Evolutionary conservation across 2,888 invertebrate genomes (phyloP), one percentile per base, ranked within the genome.

Genomic region (Sarcophaga variegata): DNA sequence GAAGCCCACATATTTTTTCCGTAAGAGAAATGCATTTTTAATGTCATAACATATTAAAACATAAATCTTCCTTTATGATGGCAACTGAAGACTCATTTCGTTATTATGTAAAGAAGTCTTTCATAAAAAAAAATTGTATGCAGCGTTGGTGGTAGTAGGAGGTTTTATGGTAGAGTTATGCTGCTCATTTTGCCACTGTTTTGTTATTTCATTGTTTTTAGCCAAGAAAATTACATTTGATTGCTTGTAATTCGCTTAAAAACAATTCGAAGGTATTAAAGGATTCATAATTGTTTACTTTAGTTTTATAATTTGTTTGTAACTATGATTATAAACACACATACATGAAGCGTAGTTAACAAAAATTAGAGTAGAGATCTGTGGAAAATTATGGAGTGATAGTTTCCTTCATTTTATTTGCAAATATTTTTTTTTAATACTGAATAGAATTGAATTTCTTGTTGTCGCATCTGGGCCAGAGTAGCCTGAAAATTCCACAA

Each of bases 51-150:
- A 54, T 54, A 17, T 54, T 2, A 12, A 49, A 63, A 75, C 79
- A 75, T 75, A 59, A 70, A 70, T 84, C 49, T 72, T 27, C 70
- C 17, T 54, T 54, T 54, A 54, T 54, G 5, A 54, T 54, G 17
- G 5, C 17, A 54, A 54, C 12, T 54, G 6, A 54, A 14, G 12
- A 14, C 54, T 54, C 54, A 54, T 12, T 66, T 66, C 12, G n/a
- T 80, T 75, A 75, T 84, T 74, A 84, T 76, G 75, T 84, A 75
- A 81, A 47, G n/a, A 66, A 66, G 54, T 76, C 71, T 71, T 75
- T 67, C 59, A 67, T 76, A 14, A 74, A 47, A 20, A 20, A 20
- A 20, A 47, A 49, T 27, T 27, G 27, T 27, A 27, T 27, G 20
- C 1, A 20, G 20, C 20, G 20, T 20, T 20, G 20, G 20, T 20